Percentiles rank a stretch among this genome's conserved stretches.
Conservation (phyloP, 2,113 vertebrate species). For the Diphyllodes magnificus region DNA sequence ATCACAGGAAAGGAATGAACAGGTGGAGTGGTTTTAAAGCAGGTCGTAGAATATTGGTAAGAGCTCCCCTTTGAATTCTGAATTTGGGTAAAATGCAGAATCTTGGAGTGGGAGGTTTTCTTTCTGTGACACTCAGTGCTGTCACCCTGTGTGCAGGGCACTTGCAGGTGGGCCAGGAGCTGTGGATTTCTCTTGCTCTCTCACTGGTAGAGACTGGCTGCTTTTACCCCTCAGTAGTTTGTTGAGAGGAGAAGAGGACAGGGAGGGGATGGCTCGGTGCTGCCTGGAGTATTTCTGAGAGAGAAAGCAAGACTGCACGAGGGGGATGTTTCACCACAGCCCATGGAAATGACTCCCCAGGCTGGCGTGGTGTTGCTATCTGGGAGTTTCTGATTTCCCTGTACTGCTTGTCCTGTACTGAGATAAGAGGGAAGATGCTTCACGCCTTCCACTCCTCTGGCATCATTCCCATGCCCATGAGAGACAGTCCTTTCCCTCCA, state of each 20-base stretch:
- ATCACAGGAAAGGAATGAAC: not conserved
- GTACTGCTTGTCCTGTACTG: constrained; percentile 11
- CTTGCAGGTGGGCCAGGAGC: not conserved
- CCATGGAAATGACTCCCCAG: not conserved
- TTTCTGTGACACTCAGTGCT: not conserved
- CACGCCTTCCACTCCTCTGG: not conserved
- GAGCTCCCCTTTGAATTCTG: not conserved
- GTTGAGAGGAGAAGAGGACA: not conserved
- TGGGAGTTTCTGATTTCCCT: not conserved
- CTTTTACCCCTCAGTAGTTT: not conserved
- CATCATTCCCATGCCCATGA: fast-evolving
- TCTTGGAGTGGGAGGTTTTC: not conserved
- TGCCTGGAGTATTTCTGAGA: not conserved
- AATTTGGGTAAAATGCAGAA: not conserved
- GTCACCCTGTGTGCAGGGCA: not conserved
- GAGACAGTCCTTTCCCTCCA: not conserved
- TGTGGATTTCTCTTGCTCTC: not conserved
- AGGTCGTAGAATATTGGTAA: not conserved
- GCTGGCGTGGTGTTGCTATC: not conserved
- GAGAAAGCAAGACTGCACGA: fast-evolving
- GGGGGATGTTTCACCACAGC: not conserved
- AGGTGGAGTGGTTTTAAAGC: not conserved
- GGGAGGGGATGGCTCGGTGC: not conserved
- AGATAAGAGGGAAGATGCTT: not conserved
- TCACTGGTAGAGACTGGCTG: not conserved